These are phyloP conservation scores for Apogon talboti DNA, from an alignment of 2,797 vertebrate genomes.

Conservation along the genomic window DNA sequence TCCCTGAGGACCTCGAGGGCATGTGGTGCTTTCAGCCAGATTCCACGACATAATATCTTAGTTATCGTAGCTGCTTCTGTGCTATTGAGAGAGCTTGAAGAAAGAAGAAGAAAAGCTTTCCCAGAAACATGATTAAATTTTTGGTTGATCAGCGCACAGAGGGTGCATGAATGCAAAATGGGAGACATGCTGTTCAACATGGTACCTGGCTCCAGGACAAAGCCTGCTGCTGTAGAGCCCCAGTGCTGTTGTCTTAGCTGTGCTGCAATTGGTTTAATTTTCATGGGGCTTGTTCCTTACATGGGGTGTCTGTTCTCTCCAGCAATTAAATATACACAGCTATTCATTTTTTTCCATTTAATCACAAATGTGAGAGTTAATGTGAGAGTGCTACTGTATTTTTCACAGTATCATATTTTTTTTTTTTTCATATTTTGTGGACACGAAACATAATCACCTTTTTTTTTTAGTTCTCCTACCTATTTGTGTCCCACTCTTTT, in stretches of 20 bases:
- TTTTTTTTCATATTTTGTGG: not conserved
- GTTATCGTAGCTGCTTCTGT: slow-evolving; percentile 33
- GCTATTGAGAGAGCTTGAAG: slow-evolving; percentile 5
- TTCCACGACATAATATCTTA: slow-evolving; percentile 56
- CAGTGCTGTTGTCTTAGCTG: slow-evolving; percentile 48
- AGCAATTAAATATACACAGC: slow-evolving; percentile 48
- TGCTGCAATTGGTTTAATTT: slow-evolving; percentile 49
- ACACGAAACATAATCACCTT: slow-evolving; percentile 13
- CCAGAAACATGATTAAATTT: slow-evolving; percentile 57
- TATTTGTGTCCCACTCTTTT: not conserved
- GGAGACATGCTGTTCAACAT: slow-evolving; percentile 55
- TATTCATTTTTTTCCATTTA: slow-evolving; percentile 18
- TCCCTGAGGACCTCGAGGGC: slow-evolving; percentile 47
- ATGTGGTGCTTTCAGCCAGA: slow-evolving; percentile 47
- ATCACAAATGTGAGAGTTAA: slow-evolving; percentile 19
- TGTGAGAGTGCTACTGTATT: not conserved
- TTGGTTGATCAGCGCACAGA: slow-evolving; percentile 50
- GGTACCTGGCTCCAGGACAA: slow-evolving; percentile 65
- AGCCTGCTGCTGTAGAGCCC: slow-evolving; percentile 46
- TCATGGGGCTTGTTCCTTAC: slow-evolving; percentile 44
- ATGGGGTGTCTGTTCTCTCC: slow-evolving; percentile 33
- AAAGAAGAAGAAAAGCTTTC: slow-evolving; percentile 26
- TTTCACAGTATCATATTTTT: not conserved
- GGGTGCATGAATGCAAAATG: slow-evolving; percentile 52
- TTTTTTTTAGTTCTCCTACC: not conserved